Evolutionary conservation across 2,797 vertebrate species (phyloP), one percentile per base, ranked within the genome.

Genomic region (Cottoperca gobio): DNA sequence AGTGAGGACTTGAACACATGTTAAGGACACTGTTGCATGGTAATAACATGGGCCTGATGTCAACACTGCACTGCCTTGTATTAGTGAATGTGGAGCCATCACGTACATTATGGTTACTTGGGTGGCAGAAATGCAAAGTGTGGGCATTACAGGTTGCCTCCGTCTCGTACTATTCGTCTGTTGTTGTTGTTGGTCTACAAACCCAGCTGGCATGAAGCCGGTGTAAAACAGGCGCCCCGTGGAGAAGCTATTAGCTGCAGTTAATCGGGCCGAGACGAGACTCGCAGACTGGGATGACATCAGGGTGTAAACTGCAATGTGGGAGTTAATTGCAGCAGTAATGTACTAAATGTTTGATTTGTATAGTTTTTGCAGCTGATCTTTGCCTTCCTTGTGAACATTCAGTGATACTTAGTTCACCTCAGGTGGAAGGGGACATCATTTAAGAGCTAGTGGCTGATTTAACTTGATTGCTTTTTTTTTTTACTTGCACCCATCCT

Each of bases 241-340:
- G 72, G 87, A 82, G 83, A 86, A 69, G 76, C 89, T 73, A 76
- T 89, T 89, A 88, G 86, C 74, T 71, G 78, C 77, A 86, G 76
- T 89, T 88, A 86, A 89, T 89, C 83, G 63, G 79, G 77, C 61
- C 17, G 16, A 72, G 66, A 73, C 6, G 10, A 74, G 65, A 71
- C 70, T 66, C 68, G 9, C 82, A 83, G 76, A 81, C 77, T 19
- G 9, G 86, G 78, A 75, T 10, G 13, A 68, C 70, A 74, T 75
- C 73, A 54, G 66, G 66, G 43, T 79, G 70, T 72, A 78, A 85
- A 76, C 37, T 31, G 58, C 78, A 55, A 65, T 39, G 50, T 59
- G 58, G 26, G 57, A 60, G 8, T 26, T 54, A 71, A 69, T 57
- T 71, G 70, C 61, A 55, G 39, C 14, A 74, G 58, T 33, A 78